A percentile compares a stretch with the other conserved stretches of the same genome.
phyloP scores from a whole-genome alignment of 2,797 vertebrate genomes.

The Pseudochirops corinnae region DNA sequence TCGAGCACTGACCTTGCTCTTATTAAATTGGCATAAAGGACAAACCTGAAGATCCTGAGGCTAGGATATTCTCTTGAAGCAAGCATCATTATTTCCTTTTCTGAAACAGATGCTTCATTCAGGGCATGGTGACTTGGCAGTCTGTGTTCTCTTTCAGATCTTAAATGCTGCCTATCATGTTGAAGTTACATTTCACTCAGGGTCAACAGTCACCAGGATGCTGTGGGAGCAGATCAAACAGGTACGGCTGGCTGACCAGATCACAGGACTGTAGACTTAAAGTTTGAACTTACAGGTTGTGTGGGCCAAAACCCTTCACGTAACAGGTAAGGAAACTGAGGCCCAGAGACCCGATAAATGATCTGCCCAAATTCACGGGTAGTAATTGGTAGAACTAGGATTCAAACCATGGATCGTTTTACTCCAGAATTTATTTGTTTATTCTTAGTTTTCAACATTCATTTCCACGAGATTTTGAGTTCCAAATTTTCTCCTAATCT shows the following conservation, averaged over 20 bases:
- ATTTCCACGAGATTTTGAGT: too few species aligned
- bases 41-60: slow-evolving; percentile 22
- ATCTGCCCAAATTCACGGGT: neutral
- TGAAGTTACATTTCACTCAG: slow-evolving; percentile 98
- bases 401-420: neutral
- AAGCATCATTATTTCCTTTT: slow-evolving; percentile 8
- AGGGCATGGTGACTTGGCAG: slow-evolving; percentile 20
- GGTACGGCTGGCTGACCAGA: slow-evolving; percentile 83
- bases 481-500: too few species aligned
- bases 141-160: slow-evolving; percentile 87
- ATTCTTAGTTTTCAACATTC: too few species aligned
- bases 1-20: neutral
- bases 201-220: slow-evolving; percentile 94
- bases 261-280: too few species aligned
- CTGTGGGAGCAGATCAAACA: slow-evolving; percentile 99
- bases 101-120: slow-evolving; percentile 14
- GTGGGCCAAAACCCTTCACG: neutral
- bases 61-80: slow-evolving; percentile 27
- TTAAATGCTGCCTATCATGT: slow-evolving; percentile 98
- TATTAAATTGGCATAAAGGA: neutral
- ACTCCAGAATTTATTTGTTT: neutral
- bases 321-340: neutral
- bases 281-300: neutral
- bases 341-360: neutral
- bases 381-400: neutral